Evolutionary conservation across 2,113 vertebrate genomes (phyloP).

Genomic region (Epinephelus fuscoguttatus): DNA sequence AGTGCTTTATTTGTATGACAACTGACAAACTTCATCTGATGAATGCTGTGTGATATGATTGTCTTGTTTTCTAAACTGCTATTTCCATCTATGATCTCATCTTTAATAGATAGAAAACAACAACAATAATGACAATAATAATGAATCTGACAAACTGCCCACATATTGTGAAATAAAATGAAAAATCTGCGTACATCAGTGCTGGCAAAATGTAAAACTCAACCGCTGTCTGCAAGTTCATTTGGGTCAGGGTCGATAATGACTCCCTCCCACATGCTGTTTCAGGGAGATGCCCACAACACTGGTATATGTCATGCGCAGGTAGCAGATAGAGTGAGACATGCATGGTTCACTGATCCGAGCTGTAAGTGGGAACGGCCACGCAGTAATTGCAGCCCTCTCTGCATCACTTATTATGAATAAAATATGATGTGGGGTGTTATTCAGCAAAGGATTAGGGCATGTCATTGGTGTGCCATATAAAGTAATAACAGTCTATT

Average conservation of each 20-base stretch:
- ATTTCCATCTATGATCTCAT: not conserved
- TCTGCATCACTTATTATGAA: conserved; percentile 79
- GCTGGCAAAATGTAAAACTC: conserved; percentile 25
- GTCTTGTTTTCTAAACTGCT: not conserved
- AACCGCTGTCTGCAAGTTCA: conserved; percentile 5
- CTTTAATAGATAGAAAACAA: not conserved
- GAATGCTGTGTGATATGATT: not conserved
- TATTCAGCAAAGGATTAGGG: conserved; percentile 69
- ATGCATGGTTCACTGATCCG: conserved; percentile 60
- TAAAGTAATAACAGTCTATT: conserved; percentile 73
- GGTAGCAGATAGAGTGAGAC: conserved; percentile 52
- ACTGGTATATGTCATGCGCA: conserved; percentile 31
- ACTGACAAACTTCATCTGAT: not conserved
- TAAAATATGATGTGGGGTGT: conserved; percentile 82
- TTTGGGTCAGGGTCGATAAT: conserved; percentile 54
- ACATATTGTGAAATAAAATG: not conserved
- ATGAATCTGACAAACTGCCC: not conserved
- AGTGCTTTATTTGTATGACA: not conserved
- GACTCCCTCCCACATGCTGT: conserved; percentile 37
- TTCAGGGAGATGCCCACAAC: conserved; percentile 26
- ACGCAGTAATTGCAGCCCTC: conserved; percentile 74
- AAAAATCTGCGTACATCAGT: not conserved
- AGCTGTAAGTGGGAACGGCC: conserved; percentile 64
- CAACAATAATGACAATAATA: too few relatives aligned
- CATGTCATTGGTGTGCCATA: conserved; percentile 62